phyloP scores from a whole-genome alignment of 2,113 vertebrate genomes.

The Tenrec ecaudatus region DNA sequence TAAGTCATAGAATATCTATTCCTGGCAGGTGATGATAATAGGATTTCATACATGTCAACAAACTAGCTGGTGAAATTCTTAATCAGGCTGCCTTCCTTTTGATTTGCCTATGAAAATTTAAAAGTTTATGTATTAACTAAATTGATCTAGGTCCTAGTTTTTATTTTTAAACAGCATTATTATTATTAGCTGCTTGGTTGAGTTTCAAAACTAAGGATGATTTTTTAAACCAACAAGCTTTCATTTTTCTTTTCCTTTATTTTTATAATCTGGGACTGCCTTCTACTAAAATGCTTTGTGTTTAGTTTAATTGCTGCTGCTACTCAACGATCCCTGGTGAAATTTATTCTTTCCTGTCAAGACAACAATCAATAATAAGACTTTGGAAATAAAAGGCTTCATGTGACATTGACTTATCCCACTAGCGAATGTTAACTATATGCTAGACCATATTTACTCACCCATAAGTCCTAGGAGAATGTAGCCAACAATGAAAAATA shows the following conservation, averaged over 20 bases:
- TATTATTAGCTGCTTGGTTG: slow-evolving; percentile 7
- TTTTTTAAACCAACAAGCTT: background rate
- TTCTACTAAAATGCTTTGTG: slow-evolving; percentile 57
- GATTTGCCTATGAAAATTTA: slow-evolving; percentile 36
- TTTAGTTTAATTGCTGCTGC: slow-evolving; percentile 12
- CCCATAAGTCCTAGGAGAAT: slow-evolving; percentile 94
- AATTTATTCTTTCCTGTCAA: slow-evolving; percentile 47
- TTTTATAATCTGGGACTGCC: background rate
- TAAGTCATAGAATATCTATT: slow-evolving; percentile 16
- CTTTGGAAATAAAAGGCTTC: slow-evolving; percentile 11
- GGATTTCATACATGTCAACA: background rate
- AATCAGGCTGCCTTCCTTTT: background rate
- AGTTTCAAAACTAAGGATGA: slow-evolving; percentile 43
- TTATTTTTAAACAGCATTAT: slow-evolving; percentile 3
- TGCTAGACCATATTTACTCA: slow-evolving; percentile 87
- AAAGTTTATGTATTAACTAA: background rate
- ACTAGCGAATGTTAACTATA: slow-evolving; percentile 1
- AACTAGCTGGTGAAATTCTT: slow-evolving; percentile 8
- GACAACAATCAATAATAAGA: background rate
- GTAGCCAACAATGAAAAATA: slow-evolving; percentile 94
- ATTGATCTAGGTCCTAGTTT: background rate
- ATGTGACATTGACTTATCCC: slow-evolving; percentile 14
- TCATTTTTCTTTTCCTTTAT: background rate
- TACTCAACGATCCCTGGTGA: slow-evolving; percentile 12
- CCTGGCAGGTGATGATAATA: background rate